Evolutionary conservation across 37 sponge, comb jelly and placozoan species (phyloP).

Genomic region (Chondrilla cf. caribensis): DNA sequence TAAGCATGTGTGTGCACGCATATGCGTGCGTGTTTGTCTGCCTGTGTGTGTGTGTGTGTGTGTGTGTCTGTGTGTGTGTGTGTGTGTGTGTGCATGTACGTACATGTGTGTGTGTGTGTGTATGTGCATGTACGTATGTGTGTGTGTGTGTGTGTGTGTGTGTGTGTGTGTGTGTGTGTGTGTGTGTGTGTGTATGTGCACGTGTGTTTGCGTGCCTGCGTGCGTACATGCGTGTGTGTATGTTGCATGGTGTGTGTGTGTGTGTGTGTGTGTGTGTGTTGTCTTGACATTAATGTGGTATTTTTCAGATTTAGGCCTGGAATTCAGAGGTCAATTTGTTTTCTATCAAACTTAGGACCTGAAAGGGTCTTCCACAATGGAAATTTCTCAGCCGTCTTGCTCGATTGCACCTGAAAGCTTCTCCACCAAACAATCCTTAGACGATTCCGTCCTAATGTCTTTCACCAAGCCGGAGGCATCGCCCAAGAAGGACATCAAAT

Average conservation of each 20-base stretch:
- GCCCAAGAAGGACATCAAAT: not conserved
- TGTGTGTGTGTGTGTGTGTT: no score
- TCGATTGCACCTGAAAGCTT: not conserved
- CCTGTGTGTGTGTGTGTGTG: not conserved
- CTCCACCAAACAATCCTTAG: not conserved
- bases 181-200: not conserved
- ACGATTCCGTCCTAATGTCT: not conserved
- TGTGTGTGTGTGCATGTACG: constrained; percentile 9
- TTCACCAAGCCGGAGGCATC: not conserved
- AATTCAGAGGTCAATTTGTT: no score
- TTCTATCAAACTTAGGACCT: no score
- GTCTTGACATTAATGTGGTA: no score
- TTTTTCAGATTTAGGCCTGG: no score
- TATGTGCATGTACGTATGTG: not conserved
- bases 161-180: not conserved
- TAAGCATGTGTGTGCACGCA: not conserved
- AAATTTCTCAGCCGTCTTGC: no score
- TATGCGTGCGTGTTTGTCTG: constrained; percentile 1
- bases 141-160: not conserved
- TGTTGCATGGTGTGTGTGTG: not conserved
- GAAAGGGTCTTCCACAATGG: no score
- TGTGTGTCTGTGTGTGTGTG: constrained; percentile 11
- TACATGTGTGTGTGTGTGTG: not conserved
- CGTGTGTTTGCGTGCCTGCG: not conserved
- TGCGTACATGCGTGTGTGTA: not conserved